Evolutionary conservation across 2,888 invertebrate genomes (phyloP).

Genomic region (Volucella inflata): DNA sequence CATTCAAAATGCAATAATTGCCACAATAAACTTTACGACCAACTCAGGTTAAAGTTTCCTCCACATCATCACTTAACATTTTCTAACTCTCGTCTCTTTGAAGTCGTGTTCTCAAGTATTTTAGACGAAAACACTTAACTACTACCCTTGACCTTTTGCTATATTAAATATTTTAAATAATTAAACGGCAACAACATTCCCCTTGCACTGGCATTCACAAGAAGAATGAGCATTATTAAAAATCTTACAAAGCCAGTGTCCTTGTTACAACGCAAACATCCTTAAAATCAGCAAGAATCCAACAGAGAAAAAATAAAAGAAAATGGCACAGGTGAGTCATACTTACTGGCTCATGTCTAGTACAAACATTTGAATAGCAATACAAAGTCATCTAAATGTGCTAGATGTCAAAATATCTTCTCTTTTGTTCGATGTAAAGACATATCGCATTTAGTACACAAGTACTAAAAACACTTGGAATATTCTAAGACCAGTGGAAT

Average conservation of each 20-base stretch:
- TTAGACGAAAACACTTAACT: conserved; percentile 2
- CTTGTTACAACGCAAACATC: conserved; percentile 14
- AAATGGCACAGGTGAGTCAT: neutral
- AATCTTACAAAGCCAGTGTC: conserved; percentile 38
- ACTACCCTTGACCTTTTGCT: conserved; percentile 56
- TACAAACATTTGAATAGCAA: too few relatives aligned
- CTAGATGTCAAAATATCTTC: too few relatives aligned
- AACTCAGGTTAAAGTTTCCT: neutral
- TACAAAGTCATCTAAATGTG: too few relatives aligned
- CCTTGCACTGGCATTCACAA: neutral
- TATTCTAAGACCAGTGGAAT: too few relatives aligned
- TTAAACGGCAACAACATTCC: conserved; percentile 46
- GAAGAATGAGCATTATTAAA: conserved; percentile 30
- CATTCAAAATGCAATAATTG: too few relatives aligned
- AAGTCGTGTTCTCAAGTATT: conserved; percentile 5
- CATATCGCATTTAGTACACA: too few relatives aligned
- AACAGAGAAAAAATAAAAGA: neutral
- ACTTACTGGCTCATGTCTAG: too few relatives aligned
- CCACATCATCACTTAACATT: conserved; percentile 31
- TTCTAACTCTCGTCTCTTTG: conserved; percentile 24
- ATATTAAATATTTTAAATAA: conserved; percentile 67
- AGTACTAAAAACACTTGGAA: too few relatives aligned
- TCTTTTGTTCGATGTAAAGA: too few relatives aligned
- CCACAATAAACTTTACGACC: too few relatives aligned
- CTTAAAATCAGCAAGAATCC: neutral